Base-by-base conservation (phyloP, 1,140 invertebrate species). In the Brachionus paranguensis region DNA sequence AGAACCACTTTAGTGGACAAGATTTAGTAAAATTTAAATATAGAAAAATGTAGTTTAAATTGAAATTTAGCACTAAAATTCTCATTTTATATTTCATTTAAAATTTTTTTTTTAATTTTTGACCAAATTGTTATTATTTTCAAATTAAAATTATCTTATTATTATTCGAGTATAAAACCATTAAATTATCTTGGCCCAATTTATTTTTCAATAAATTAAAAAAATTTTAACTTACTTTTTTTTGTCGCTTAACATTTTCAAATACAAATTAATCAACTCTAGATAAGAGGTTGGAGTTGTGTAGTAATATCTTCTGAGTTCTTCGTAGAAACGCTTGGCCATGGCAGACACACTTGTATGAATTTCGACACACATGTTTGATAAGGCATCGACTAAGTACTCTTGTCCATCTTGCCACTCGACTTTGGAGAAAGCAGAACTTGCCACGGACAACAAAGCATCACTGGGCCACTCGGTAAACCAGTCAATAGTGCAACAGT, bases 271-370 rank as follows among this genome's bases (percentile, higher is more conserved):
- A n/a, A 96, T 90, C 6, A 96, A 89, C 86, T 95, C 94, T 55
- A 96, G 90, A 87, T 96, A 96, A 87, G 93, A 95, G 86, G 94
- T 95, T 0, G 95, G 95, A 0, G 94, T 96, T 17, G 94, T 95
- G 87, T 96, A 96, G 88, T 94, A 96, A 86, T 93, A 91, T 0
- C 94, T 89, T 85, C 93, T 92, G 91, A 95, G 92, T 90, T 96
- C 94, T n/a, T 91, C 88, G 87, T 92, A 95, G 86, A 94, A 93
- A 37, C 91, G 88, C 5, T 92, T 91, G 0, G 94, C 93, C 91
- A 93, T 93, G 10, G 91, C 89, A 86, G 93, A 93, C 0, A 95
- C 94, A 86, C 92, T 94, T 91, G 93, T 87, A 85, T 90, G 89
- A 87, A 90, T 89, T 86, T 87, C 87, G 14, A 90, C 94, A 86